phyloP scores from a whole-genome alignment of 2,797 vertebrate genomes.

The Amazona finschi region DNA sequence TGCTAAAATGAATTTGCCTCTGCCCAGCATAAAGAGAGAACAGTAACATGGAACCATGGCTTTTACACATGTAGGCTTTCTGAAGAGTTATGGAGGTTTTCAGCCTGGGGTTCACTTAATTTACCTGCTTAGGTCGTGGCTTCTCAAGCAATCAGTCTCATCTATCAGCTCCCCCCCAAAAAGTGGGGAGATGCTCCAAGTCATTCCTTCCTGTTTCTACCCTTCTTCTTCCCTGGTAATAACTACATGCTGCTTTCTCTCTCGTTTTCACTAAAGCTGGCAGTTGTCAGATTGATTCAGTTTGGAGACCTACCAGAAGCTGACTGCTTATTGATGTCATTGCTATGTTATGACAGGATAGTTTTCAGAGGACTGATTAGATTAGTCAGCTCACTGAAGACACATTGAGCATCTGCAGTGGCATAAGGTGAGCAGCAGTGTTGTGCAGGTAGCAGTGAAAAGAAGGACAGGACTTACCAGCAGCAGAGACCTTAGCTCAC shows the following conservation, averaged over 20 bases:
- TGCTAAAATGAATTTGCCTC: background rate
- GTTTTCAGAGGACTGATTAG: background rate
- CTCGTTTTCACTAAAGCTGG: background rate
- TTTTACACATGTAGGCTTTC: background rate
- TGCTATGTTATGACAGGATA: background rate
- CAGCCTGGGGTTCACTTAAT: background rate
- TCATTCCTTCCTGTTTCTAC: background rate
- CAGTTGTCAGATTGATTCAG: background rate
- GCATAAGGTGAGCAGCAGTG: background rate
- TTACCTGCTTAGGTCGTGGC: background rate
- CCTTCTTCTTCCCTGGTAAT: background rate
- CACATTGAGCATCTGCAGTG: background rate
- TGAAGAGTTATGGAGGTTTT: background rate
- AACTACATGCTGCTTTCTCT: background rate
- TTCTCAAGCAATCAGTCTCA: background rate
- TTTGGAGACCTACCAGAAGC: background rate
- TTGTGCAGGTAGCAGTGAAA: background rate
- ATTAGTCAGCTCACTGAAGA: background rate
- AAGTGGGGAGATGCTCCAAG: background rate
- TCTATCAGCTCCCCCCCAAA: background rate
- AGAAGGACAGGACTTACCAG: background rate
- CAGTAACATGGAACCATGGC: background rate
- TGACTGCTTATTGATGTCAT: background rate
- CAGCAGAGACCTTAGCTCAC: background rate
- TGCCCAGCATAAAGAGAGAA: background rate